Conservation (phyloP, 1,140 invertebrate species). For the Pemphigus obesinymphae region DNA sequence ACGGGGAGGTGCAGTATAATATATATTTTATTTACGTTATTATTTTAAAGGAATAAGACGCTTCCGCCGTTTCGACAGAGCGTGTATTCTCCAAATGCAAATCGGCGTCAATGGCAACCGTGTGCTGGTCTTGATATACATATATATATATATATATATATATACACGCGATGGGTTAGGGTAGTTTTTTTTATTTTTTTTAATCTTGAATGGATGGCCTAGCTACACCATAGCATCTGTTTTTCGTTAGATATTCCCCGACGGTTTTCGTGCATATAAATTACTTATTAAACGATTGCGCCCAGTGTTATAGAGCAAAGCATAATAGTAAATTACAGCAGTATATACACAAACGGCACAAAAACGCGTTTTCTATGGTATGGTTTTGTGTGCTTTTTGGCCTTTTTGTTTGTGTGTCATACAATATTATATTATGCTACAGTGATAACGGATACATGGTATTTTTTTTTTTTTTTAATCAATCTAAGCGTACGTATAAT, state of each 20-base stretch:
- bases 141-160: no score
- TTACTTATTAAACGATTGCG: slow-evolving; percentile 36
- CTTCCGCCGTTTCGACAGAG: background rate
- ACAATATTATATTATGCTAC: no score
- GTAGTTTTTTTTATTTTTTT: slow-evolving; percentile 4
- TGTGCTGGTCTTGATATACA: background rate
- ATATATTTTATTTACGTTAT: background rate
- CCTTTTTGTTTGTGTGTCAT: no score
- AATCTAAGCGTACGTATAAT: no score
- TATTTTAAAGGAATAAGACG: background rate
- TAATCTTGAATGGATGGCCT: slow-evolving; percentile 23
- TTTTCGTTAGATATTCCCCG: slow-evolving; percentile 27
- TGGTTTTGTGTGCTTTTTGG: no score
- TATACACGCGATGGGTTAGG: background rate
- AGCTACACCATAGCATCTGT: background rate
- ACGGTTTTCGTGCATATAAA: slow-evolving; percentile 27
- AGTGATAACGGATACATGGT: no score
- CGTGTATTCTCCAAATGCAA: slow-evolving; percentile 23
- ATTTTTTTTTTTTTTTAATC: no score
- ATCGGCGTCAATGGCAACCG: background rate
- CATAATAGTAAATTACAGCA: no score
- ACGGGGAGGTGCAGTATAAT: no score
- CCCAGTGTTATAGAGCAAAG: no score
- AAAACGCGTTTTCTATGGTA: no score
- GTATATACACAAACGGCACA: no score